These are phyloP conservation scores for Gandaritis pyraliata DNA, from an alignment of 2,888 invertebrate genomes.

Conservation along the genomic window DNA sequence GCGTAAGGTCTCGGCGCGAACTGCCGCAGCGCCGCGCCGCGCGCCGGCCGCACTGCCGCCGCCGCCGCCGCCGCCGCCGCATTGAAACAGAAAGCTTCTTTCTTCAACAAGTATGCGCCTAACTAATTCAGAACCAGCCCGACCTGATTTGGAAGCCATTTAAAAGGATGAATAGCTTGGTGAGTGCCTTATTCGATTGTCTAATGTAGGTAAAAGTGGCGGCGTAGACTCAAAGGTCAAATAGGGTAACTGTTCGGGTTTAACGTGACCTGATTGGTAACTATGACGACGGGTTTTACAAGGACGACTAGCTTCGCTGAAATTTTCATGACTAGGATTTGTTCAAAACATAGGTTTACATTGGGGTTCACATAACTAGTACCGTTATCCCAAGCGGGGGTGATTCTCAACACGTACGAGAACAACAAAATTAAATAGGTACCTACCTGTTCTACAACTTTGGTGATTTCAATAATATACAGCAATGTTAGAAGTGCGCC, in stretches of 20 bases:
- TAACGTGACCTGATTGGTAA: conserved; percentile 36
- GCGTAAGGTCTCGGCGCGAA: conserved; percentile 50
- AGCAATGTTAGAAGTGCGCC: too few species aligned
- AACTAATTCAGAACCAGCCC: conserved; percentile 22
- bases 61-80: conserved; percentile 16
- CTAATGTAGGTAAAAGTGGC: background rate
- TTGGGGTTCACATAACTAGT: too few species aligned
- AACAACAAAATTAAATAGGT: background rate
- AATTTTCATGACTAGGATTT: conserved; percentile 16
- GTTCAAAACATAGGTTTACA: too few species aligned
- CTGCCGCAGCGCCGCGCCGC: conserved; percentile 52
- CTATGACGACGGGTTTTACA: conserved; percentile 30
- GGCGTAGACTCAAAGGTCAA: conserved; percentile 23
- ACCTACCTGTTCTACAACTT: too few species aligned
- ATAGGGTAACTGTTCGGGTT: conserved; percentile 23
- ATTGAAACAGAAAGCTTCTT: conserved; percentile 43
- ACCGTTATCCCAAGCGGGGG: too few species aligned
- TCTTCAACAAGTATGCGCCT: conserved; percentile 47
- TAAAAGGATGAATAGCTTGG: conserved; percentile 13
- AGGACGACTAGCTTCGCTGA: conserved; percentile 21
- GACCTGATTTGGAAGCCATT: conserved; percentile 20
- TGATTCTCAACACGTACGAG: too few species aligned
- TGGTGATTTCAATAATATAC: too few species aligned
- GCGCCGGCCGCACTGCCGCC: conserved; percentile 27
- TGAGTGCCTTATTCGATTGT: conserved; percentile 4